Conservation (phyloP, 2,113 vertebrate genomes). For the Apodemus sylvaticus region DNA sequence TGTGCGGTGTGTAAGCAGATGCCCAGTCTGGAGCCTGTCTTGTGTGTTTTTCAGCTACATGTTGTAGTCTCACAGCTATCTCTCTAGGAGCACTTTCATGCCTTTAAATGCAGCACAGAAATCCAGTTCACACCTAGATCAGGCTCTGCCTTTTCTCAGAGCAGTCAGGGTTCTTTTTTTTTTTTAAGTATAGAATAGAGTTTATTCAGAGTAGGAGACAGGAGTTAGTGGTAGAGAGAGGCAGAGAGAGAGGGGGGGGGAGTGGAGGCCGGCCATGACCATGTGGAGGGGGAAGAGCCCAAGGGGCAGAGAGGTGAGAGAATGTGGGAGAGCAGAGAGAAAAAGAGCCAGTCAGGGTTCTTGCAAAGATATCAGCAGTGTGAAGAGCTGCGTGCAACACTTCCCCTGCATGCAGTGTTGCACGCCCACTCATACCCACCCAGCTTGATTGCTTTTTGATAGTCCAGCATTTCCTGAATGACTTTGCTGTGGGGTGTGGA, state of each 20-base stretch:
- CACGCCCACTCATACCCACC: neutral
- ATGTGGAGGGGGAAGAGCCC: too few species aligned
- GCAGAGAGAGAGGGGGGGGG: too few species aligned
- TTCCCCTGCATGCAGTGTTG: neutral
- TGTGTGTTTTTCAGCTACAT: too few species aligned
- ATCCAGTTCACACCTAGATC: neutral
- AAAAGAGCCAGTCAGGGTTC: neutral
- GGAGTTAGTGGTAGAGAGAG: too few species aligned
- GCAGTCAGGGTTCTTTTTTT: neutral
- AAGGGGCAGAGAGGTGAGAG: too few species aligned
- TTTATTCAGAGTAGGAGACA: too few species aligned
- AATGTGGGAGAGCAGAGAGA: too few species aligned
- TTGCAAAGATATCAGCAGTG: neutral
- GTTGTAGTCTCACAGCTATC: neutral
- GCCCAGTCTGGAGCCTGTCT: too few species aligned
- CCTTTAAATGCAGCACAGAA: neutral
- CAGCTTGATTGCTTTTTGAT: neutral
- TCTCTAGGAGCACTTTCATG: neutral
- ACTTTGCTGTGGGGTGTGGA: neutral
- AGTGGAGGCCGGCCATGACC: too few species aligned
- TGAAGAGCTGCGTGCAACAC: neutral
- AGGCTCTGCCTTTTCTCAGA: neutral
- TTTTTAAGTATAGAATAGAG: too few species aligned
- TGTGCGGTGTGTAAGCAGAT: neutral
- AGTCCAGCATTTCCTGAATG: slow-evolving; percentile 41